Base-by-base conservation (phyloP, 2,888 invertebrate genomes). In the Allophyes oxyacanthae region DNA sequence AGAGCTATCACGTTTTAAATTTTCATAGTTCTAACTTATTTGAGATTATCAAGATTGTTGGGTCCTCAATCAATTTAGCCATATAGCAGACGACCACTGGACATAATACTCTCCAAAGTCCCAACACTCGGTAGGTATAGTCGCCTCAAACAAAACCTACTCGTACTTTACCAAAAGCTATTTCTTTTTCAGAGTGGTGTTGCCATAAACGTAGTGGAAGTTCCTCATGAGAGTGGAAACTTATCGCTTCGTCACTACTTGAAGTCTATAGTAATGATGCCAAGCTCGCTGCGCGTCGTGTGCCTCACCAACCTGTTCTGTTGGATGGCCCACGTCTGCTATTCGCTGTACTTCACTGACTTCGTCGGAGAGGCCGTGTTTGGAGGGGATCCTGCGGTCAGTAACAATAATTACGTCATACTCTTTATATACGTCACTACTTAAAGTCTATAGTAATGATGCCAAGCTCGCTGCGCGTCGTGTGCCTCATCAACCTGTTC, bases 281-380 rank as follows among this genome's bases (percentile, higher is more conserved):
- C 99, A 0, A 94, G 94, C 77, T 98, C 98, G 0, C 93, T 99
- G 68, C 95, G 97, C 30, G 96, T 98, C 81, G 95, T 99, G 9
- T 99, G 99, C 81, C 85, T 98, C 63, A 99, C 99, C 10, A 99
- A 99, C 92, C 94, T 99, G 32, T 99, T 99, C 90, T 99, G 98
- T 84, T 99, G 99, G 99, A 99, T 99, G 98, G 98, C 99, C 0
- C 97, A 99, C 76, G 98, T 99, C 40, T 99, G 99, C 87, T 99
- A 99, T 85, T 99, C 99, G 0, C 93, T 99, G 6, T 99, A 99
- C 88, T 99, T 99, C 87, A 99, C 99, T 0, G 99, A 99, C 90
- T 99, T 99, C 82, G 99, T 98, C 1, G 98, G 98, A 0, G 98
- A 98, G 88, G 96, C 97, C 9, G 98, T 98, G 13, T 98, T 97